Evolutionary conservation across 2,113 vertebrate genomes (phyloP).

Genomic region (Xiphophorus couchianus): DNA sequence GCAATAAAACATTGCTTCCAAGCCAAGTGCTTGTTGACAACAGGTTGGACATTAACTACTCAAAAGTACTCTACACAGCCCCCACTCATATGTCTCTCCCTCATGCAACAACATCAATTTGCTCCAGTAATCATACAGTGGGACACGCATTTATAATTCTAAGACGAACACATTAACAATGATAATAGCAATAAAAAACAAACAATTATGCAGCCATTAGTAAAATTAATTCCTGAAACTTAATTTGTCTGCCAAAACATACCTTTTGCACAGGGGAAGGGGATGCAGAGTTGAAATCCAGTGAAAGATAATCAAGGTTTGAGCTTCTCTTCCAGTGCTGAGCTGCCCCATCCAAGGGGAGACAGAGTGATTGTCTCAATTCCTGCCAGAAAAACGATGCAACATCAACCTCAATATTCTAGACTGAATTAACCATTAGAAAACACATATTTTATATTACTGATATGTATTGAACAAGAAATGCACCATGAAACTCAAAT

Average conservation of each 20-base stretch:
- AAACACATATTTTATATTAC: not conserved
- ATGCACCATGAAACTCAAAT: not conserved
- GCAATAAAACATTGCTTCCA: not conserved
- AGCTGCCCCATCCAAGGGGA: constrained; percentile 71
- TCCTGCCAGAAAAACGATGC: constrained; percentile 75
- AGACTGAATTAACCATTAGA: not conserved
- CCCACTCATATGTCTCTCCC: not conserved
- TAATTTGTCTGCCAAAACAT: not conserved
- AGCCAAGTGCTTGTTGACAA: too few species aligned
- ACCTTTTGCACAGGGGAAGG: constrained; percentile 94
- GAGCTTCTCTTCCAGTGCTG: constrained; percentile 82
- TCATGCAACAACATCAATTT: not conserved
- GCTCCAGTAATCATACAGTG: not conserved
- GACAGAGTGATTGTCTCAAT: constrained; percentile 72
- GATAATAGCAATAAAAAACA: not conserved
- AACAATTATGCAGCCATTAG: not conserved
- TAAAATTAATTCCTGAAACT: not conserved
- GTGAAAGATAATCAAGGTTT: constrained; percentile 92
- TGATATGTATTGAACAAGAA: not conserved
- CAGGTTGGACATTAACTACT: not conserved
- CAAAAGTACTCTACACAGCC: not conserved
- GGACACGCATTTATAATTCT: not conserved
- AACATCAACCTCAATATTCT: not conserved
- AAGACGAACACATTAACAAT: not conserved
- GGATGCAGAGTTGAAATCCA: constrained; percentile 94